A percentile compares a stretch with the other conserved stretches of the same genome.
Conservation (phyloP, 2,888 invertebrate genomes). For the Napeogenes sylphis region DNA sequence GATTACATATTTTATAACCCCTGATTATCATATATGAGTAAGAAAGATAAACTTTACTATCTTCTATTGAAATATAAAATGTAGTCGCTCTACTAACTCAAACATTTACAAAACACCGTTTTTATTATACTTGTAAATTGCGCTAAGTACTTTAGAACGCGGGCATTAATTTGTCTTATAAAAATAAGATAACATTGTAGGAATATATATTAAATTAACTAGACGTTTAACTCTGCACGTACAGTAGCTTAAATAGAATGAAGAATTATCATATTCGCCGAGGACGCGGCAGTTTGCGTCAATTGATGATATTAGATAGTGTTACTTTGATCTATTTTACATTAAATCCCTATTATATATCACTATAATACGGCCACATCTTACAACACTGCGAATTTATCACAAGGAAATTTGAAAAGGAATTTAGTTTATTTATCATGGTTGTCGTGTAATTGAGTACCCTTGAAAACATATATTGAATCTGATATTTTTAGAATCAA, state of each 20-base stretch:
- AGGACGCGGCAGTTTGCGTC: constrained; percentile 2
- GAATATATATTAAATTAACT: not conserved
- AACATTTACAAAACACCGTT: constrained; percentile 32
- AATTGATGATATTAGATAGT: not conserved
- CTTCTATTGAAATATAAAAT: constrained; percentile 37
- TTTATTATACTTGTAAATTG: constrained; percentile 32
- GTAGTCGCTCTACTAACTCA: constrained; percentile 34
- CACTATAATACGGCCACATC: too few relatives aligned
- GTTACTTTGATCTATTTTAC: not conserved
- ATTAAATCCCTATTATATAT: too few relatives aligned
- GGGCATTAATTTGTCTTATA: constrained; percentile 29
- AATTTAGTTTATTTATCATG: too few relatives aligned
- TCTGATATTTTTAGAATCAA: too few relatives aligned
- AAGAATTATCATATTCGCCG: constrained; percentile 1
- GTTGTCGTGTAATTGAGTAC: too few relatives aligned
- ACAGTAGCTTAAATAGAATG: constrained; percentile 7
- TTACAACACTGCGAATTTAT: too few relatives aligned
- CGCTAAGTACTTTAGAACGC: constrained; percentile 34
- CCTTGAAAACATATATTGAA: too few relatives aligned
- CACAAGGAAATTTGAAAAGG: too few relatives aligned
- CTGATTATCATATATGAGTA: constrained; percentile 13
- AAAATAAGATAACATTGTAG: constrained; percentile 13
- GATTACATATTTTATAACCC: constrained; percentile 2
- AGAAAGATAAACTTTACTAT: constrained; percentile 36
- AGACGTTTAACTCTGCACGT: not conserved